Percentiles rank a stretch among this genome's conserved stretches.
Evolutionary conservation across 2,113 vertebrate genomes (phyloP).

Genomic region (Pao palembangensis): DNA sequence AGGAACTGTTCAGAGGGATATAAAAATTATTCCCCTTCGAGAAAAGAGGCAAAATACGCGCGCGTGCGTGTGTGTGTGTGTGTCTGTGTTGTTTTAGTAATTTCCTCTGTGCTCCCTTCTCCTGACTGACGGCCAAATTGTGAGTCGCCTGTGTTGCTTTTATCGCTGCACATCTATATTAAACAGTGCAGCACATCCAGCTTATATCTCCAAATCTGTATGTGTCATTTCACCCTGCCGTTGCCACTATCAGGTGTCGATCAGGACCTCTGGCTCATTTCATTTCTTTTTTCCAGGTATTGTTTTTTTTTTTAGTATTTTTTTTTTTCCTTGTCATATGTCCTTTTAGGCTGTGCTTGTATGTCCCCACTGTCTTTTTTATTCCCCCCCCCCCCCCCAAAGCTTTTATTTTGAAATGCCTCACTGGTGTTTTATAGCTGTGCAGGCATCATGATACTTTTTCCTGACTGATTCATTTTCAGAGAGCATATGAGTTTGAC

Average conservation of each 20-base stretch:
- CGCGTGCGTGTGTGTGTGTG: conserved; percentile 4
- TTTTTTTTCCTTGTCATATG: conserved; percentile 22
- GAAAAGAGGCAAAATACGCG: too few species aligned
- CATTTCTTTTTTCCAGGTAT: conserved; percentile 30
- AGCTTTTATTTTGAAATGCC: conserved; percentile 1
- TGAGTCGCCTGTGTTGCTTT: conserved; percentile 52
- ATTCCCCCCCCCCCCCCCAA: too few species aligned
- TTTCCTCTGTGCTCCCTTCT: conserved; percentile 67
- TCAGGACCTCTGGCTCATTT: conserved; percentile 57
- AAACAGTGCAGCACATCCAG: conserved; percentile 58
- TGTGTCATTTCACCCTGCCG: conserved; percentile 55
- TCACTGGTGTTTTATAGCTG: conserved; percentile 5
- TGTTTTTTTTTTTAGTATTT: conserved; percentile 29
- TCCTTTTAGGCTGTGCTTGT: conserved; percentile 13
- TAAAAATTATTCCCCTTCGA: too few species aligned
- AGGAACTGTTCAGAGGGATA: too few species aligned
- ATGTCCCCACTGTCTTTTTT: not conserved
- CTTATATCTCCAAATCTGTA: conserved; percentile 43
- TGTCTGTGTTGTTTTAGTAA: conserved; percentile 56
- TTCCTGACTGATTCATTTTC: too few species aligned
- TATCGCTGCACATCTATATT: conserved; percentile 77
- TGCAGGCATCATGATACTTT: conserved; percentile 7
- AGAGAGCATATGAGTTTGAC: conserved; percentile 40
- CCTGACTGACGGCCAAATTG: conserved; percentile 65
- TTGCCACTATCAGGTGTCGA: conserved; percentile 36